Conservation (phyloP, 2,113 vertebrate genomes). For the Syrrhaptes paradoxus region DNA sequence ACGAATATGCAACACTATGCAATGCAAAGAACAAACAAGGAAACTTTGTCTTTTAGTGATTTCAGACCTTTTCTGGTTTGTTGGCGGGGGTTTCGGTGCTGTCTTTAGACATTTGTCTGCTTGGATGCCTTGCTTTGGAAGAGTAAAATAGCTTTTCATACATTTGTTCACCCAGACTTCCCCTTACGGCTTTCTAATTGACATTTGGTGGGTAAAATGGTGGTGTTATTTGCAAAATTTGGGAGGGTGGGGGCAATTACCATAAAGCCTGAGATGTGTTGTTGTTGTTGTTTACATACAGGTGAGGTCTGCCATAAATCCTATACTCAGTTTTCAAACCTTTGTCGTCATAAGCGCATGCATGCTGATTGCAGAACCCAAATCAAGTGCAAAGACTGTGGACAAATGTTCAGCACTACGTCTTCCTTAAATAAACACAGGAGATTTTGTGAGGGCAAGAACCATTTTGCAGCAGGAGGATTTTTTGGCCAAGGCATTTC, state of each 20-base stretch:
- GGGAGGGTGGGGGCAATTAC: slow-evolving; percentile 62
- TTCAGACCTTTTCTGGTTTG: neutral
- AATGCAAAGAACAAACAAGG: neutral
- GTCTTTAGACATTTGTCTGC: slow-evolving; percentile 59
- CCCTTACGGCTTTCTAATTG: slow-evolving; percentile 34
- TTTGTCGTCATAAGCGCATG: slow-evolving; percentile 99
- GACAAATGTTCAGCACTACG: slow-evolving; percentile 99
- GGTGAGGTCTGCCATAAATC: slow-evolving; percentile 99
- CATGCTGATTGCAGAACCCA: slow-evolving; percentile 99
- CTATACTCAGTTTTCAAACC: slow-evolving; percentile 99
- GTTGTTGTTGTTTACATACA: slow-evolving; percentile 84
- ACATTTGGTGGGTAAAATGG: slow-evolving; percentile 55
- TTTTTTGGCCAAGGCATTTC: slow-evolving; percentile 97
- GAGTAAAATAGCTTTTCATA: slow-evolving; percentile 6
- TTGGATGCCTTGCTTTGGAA: slow-evolving; percentile 68
- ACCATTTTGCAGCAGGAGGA: slow-evolving; percentile 97
- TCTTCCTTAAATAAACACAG: slow-evolving; percentile 99
- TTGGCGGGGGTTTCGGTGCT: slow-evolving; percentile 42
- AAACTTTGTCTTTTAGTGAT: neutral
- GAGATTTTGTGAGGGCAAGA: slow-evolving; percentile 99
- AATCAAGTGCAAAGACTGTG: slow-evolving; percentile 99
- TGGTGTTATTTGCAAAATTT: slow-evolving; percentile 72
- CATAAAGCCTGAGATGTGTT: slow-evolving; percentile 82
- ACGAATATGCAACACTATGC: neutral
- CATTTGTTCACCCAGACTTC: slow-evolving; percentile 5